These are phyloP conservation scores for Trichoplax adhaerens DNA, from an alignment of 37 sponge, comb jelly and placozoan species.

Conservation along the genomic window DNA sequence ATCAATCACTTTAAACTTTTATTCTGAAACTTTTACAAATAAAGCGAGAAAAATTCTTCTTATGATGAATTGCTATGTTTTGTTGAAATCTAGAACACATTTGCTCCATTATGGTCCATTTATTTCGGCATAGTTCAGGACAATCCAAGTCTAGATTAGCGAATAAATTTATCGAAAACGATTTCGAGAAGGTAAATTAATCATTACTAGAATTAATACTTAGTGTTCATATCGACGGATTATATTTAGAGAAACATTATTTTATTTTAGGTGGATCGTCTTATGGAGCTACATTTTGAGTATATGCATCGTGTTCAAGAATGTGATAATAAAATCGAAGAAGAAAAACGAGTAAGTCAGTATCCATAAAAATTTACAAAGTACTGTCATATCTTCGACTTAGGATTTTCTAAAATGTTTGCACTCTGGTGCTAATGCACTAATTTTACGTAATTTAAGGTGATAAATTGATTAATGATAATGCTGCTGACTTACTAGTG, in stretches of 20 bases:
- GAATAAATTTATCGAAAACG: conserved; percentile 85
- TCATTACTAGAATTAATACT: not conserved
- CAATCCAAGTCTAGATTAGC: conserved; percentile 19
- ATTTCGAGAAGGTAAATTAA: conserved; percentile 52
- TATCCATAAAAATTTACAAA: no score
- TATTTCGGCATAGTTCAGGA: conserved; percentile 41
- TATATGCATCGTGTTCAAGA: conserved; percentile 37
- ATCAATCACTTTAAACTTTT: no score
- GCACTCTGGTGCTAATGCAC: no score
- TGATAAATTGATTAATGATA: not conserved
- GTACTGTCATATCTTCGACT: no score
- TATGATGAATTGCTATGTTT: no score
- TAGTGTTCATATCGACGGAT: no score
- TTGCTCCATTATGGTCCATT: conserved; percentile 63
- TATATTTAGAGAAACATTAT: no score
- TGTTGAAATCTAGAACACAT: conserved; percentile 46
- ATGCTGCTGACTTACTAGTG: not conserved
- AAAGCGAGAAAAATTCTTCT: no score
- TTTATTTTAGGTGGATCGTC: conserved; percentile 42
- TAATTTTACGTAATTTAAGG: no score
- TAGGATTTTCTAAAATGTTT: no score
- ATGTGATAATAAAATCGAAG: conserved; percentile 15
- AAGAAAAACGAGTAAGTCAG: not conserved
- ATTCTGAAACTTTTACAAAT: no score
- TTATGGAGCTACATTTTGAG: conserved; percentile 77